Conservation (phyloP, 1,140 invertebrate species). For the Hesperophylax magnus region DNA sequence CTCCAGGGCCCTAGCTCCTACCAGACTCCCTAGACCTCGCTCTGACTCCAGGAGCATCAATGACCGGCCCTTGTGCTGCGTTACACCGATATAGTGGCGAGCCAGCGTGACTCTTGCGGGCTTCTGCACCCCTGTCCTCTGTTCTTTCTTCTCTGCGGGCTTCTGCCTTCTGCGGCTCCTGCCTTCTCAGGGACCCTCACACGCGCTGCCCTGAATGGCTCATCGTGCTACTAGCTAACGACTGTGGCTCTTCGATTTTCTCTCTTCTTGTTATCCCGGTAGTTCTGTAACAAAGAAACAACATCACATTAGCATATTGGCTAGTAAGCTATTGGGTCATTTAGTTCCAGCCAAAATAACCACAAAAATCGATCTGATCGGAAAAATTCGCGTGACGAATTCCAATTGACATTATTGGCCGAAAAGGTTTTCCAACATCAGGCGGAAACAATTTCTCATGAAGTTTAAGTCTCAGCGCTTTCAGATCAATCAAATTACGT, state of each 20-base stretch:
- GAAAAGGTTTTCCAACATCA: too few species aligned
- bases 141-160: not conserved
- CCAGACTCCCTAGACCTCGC: constrained; percentile 65
- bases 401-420: too few species aligned
- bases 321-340: too few species aligned
- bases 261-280: not conserved
- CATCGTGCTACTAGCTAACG: not conserved
- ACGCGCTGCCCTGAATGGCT: not conserved
- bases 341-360: too few species aligned
- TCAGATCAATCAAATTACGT: too few species aligned
- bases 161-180: not conserved
- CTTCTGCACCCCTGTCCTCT: not conserved
- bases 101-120: constrained; percentile 21
- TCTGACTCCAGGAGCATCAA: constrained; percentile 67
- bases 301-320: not conserved
- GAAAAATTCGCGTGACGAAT: too few species aligned
- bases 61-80: constrained; percentile 55
- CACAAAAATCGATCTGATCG: too few species aligned
- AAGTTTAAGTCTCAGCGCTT: too few species aligned
- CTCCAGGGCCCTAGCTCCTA: constrained; percentile 66
- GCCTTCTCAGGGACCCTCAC: not conserved
- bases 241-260: not conserved
- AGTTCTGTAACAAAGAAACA: constrained; percentile 9
- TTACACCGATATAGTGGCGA: constrained; percentile 18
- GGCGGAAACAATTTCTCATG: too few species aligned